Evolutionary conservation across 2,113 vertebrate genomes (phyloP).

Genomic region (Zingel zingel): DNA sequence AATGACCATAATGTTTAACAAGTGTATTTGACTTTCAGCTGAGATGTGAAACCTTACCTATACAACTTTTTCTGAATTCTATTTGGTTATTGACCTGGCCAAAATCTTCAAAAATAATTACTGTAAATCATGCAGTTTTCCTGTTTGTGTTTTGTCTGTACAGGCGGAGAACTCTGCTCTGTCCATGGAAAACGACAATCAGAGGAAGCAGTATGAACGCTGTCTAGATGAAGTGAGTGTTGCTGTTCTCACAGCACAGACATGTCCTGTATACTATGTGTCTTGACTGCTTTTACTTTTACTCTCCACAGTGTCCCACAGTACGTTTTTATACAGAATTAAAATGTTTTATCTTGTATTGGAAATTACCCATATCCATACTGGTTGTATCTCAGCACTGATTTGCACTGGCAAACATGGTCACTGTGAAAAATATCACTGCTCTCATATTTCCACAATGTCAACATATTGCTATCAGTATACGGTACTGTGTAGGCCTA

Average conservation of each 20-base stretch:
- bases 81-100: not conserved
- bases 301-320: not conserved
- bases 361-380: not conserved
- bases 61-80: not conserved
- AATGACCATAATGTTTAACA: not conserved
- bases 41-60: not conserved
- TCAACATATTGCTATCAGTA: not conserved
- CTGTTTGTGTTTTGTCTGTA: constrained; percentile 24
- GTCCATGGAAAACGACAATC: constrained; percentile 93
- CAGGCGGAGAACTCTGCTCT: constrained; percentile 94
- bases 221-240: constrained; percentile 93
- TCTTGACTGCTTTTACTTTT: not conserved
- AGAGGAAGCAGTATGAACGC: constrained; percentile 93
- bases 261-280: not conserved
- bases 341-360: not conserved
- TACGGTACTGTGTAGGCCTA: not conserved
- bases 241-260: not conserved
- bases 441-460: not conserved
- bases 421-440: not conserved
- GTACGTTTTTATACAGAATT: not conserved
- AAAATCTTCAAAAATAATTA: not conserved
- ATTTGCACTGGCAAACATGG: not conserved
- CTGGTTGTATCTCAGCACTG: not conserved
- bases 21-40: not conserved
- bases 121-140: not conserved